Base-by-base conservation (phyloP, 1,140 invertebrate genomes). In the Drosophila sp. region DNA sequence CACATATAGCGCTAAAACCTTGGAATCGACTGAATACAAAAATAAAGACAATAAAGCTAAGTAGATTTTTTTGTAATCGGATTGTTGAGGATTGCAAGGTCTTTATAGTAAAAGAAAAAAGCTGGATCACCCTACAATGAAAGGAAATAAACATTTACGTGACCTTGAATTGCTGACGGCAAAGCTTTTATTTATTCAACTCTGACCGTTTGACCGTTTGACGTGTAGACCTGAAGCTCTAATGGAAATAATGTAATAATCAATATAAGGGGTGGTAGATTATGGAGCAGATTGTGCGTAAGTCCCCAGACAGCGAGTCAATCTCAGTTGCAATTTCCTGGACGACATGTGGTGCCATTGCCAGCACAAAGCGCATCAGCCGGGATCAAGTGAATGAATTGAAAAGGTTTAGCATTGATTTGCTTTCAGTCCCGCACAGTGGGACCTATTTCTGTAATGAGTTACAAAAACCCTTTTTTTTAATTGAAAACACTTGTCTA, bases 211-310 rank as follows among this genome's bases (percentile, higher is more conserved):
- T n/a, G 21, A 21, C 21, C 4, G 21, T 21, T 4, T 21, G 21
- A 21, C 21, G 21, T 21, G 4, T 40, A 16, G 7, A 29, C 27
- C 2, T 4, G n/a, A 8, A 32, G n/a, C 40, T 21, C 25, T 50
- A 58, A 70, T 76, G 25, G 65, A 63, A 71, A 71, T 63, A n/a
- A n/a, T n/a, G n/a, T 80, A 76, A 76, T 80, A 80, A 80, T 80
- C 78, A 80, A 80, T 80, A 76, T 63, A 46, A 16, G 38, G 53
- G 27, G 32, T 21, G 21, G 41, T 53, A 27, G 53, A 45, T 38
- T 40, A 32, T 34, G 46, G 32, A 27, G 32, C 40, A 65, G 50
- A 21, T 16, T 41, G 64, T 51, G 29, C 46, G 51, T 50, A 72
- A 61, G 53, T 41, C 36, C 3, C 18, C 25, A 29, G 14, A 46